These are phyloP conservation scores for Nasonovia ribisnigri DNA, from an alignment of 2,888 invertebrate species.

Conservation along the genomic window DNA sequence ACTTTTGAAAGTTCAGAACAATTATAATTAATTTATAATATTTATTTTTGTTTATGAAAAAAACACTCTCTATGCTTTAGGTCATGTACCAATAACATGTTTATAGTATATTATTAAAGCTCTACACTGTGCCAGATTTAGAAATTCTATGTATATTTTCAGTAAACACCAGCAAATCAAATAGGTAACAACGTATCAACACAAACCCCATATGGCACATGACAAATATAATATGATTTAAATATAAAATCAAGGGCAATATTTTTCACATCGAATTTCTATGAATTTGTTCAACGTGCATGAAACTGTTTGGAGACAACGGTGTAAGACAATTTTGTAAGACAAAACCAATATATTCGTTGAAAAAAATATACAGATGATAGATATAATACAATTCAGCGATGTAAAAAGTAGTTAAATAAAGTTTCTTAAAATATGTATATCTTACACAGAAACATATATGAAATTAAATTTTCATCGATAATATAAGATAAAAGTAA, in stretches of 20 bases:
- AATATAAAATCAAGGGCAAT: background rate
- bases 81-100: no score
- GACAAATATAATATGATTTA: background rate
- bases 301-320: background rate
- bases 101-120: background rate
- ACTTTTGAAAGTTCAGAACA: background rate
- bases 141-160: background rate
- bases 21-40: background rate
- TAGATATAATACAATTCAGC: background rate
- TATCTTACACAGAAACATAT: background rate
- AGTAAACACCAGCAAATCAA: background rate
- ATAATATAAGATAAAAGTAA: background rate
- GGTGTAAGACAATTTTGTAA: background rate
- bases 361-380: background rate
- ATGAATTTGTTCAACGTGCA: background rate
- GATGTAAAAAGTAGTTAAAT: background rate
- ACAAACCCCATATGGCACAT: background rate
- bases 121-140: background rate
- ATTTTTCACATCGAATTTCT: background rate
- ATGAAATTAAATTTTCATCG: background rate
- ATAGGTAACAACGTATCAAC: background rate
- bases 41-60: background rate
- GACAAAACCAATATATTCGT: background rate
- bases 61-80: background rate
- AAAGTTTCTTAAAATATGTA: background rate